These are phyloP conservation scores for Myathropa florea DNA, from an alignment of 2,888 invertebrate species.

Conservation along the genomic window DNA sequence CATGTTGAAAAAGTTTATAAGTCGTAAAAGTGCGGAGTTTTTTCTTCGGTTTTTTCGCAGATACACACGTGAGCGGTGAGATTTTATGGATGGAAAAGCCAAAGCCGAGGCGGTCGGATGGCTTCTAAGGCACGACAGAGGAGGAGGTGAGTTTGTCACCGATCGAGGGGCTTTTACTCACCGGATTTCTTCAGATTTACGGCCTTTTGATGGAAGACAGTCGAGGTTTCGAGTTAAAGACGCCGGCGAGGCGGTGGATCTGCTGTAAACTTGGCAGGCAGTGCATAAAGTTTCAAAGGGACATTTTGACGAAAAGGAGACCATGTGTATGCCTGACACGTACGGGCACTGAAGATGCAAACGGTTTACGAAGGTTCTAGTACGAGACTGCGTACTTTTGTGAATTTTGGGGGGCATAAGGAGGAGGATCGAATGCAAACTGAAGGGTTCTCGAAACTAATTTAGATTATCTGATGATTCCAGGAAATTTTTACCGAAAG, in stretches of 20 bases:
- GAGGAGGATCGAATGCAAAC: not conserved
- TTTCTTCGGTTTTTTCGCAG: not conserved
- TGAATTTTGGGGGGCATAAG: not conserved
- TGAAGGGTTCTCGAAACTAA: not conserved
- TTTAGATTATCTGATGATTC: not conserved
- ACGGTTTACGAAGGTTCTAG: not conserved
- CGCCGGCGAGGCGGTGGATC: not conserved
- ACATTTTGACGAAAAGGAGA: not conserved
- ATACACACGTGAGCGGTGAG: constrained; percentile 18
- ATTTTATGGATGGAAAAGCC: constrained; percentile 3
- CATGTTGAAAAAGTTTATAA: constrained; percentile 42
- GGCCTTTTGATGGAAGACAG: not conserved
- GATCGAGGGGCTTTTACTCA: not conserved
- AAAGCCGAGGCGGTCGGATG: not conserved
- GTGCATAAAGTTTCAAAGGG: not conserved
- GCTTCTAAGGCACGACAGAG: not conserved
- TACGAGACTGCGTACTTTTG: not conserved
- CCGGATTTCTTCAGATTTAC: not conserved
- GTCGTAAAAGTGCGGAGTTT: constrained; percentile 32
- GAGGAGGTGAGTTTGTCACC: not conserved
- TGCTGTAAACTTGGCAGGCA: not conserved
- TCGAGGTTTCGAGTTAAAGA: not conserved
- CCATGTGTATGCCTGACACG: not conserved
- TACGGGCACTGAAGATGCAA: not conserved
- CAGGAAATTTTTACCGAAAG: not conserved